Evolutionary conservation across 2,113 vertebrate genomes (phyloP).

Genomic region (Antechinus flavipes): DNA sequence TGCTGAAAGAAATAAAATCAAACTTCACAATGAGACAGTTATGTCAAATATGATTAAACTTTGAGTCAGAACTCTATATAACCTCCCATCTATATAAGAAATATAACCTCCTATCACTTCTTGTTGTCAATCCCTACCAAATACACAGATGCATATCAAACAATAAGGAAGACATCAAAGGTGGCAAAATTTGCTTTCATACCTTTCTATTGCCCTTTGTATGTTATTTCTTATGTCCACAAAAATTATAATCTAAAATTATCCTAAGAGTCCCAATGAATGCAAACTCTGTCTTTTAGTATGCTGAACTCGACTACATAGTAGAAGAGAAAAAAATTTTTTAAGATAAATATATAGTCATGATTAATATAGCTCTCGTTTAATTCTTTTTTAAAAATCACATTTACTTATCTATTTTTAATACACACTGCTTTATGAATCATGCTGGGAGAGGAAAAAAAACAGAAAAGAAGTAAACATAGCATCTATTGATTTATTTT

Average conservation of each 20-base stretch:
- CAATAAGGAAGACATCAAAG: not conserved
- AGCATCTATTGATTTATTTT: no score
- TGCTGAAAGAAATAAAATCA: slow-evolving; percentile 86
- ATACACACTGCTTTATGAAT: no score
- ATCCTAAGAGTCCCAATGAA: not conserved
- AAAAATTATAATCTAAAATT: not conserved
- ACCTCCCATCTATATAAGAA: not conserved
- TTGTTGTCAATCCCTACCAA: not conserved
- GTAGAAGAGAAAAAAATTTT: not conserved
- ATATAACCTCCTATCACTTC: not conserved
- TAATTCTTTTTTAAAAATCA: not conserved
- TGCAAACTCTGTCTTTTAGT: not conserved
- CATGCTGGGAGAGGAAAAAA: no score
- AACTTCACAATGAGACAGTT: slow-evolving; percentile 81
- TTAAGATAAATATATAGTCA: not conserved
- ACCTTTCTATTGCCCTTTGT: not conserved
- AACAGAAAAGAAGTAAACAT: no score
- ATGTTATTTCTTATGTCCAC: not conserved
- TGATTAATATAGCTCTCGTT: not conserved
- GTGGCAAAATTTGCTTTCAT: not conserved
- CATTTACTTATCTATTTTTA: no score
- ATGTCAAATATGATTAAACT: slow-evolving; percentile 69
- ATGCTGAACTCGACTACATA: not conserved
- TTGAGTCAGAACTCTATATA: slow-evolving; percentile 72
- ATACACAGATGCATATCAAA: not conserved